Evolutionary conservation across 2,888 invertebrate species (phyloP).

Genomic region (Drosophila neutralis): DNA sequence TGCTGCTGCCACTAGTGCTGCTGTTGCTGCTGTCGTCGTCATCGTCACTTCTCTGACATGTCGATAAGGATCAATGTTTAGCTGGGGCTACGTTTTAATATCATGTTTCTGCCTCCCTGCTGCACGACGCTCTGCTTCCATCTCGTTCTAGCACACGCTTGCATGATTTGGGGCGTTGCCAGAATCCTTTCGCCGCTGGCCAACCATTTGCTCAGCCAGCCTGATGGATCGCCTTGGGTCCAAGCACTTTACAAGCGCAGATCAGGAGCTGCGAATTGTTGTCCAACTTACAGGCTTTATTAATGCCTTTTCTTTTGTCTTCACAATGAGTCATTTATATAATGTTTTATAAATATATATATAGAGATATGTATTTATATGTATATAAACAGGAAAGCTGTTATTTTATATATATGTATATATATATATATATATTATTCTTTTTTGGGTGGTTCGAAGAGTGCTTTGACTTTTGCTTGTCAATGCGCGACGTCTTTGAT

Average conservation of each 20-base stretch:
- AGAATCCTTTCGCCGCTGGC: slow-evolving; percentile 7
- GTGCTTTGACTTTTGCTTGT: slow-evolving; percentile 81
- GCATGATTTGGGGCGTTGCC: slow-evolving; percentile 71
- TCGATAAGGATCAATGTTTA: slow-evolving; percentile 83
- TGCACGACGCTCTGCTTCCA: background rate
- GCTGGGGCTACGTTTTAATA: slow-evolving; percentile 73
- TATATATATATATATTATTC: slow-evolving; percentile 5
- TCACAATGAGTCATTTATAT: slow-evolving; percentile 48
- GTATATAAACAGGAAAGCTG: slow-evolving; percentile 44
- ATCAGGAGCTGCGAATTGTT: slow-evolving; percentile 15
- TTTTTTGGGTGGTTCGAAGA: slow-evolving; percentile 68
- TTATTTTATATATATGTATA: slow-evolving; percentile 10
- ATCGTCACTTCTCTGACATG: slow-evolving; percentile 58
- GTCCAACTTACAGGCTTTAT: slow-evolving; percentile 8
- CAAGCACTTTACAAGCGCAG: slow-evolving; percentile 20
- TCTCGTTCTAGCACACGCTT: slow-evolving; percentile 52
- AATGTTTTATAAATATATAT: slow-evolving; percentile 31
- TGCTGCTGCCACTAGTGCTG: slow-evolving; percentile 23
- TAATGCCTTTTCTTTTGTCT: slow-evolving; percentile 13
- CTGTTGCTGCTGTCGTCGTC: slow-evolving; percentile 10
- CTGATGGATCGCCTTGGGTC: slow-evolving; percentile 24
- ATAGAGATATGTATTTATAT: slow-evolving; percentile 2
- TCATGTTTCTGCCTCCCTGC: slow-evolving; percentile 30
- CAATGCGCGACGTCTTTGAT: slow-evolving; percentile 79
- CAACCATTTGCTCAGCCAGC: slow-evolving; percentile 29